Evolutionary conservation across 2,797 vertebrate species (phyloP), one percentile per base, ranked within the genome.

Genomic region (Hemibagrus guttatus): DNA sequence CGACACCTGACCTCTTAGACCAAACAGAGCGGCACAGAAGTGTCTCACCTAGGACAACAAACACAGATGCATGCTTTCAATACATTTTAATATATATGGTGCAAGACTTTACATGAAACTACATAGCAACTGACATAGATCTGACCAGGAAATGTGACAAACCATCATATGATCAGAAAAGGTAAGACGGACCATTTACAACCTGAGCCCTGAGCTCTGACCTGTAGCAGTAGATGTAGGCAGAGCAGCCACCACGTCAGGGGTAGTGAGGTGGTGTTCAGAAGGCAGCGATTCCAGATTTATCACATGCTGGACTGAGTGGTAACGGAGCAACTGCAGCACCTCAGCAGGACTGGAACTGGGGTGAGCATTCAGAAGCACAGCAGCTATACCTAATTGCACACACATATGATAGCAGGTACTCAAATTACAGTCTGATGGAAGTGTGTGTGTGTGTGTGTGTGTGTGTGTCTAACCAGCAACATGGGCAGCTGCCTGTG

Each of bases 21-120:
- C 98, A 98, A 93, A 96, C 96, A 0, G 96, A 96, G 84, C 97
- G 95, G 89, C 97, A 98, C 31, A 95, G 91, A 59, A 98, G 95
- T 88, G 91, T 94, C 86, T 87, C 90, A 0, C 90, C 97, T 98
- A 61, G 59, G 17, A 69, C 26, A 68, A 21, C 46, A 39, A 4
- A 56, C 28, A 0, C 26, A 72, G 13, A 72, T n/a, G n/a, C 12
- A 49, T 42, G 14, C 42, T 26, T 14, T 46, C 71, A 49, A 42
- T 42, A 23, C 12, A 49, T 39, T 39, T 71, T 71, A n/a, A 74
- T n/a, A 26, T 26, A 11, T 28, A 28, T 8, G 14, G 46, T 6
- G 6, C 0, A 42, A 71, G 9, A 71, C 39, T 71, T 23, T 23
- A 42, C 68, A 21, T 1, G 8, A 54, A 11, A 74, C 71, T 74